Evolutionary conservation across 2,797 vertebrate species (phyloP).

Genomic region (Enteromius radiatus): DNA sequence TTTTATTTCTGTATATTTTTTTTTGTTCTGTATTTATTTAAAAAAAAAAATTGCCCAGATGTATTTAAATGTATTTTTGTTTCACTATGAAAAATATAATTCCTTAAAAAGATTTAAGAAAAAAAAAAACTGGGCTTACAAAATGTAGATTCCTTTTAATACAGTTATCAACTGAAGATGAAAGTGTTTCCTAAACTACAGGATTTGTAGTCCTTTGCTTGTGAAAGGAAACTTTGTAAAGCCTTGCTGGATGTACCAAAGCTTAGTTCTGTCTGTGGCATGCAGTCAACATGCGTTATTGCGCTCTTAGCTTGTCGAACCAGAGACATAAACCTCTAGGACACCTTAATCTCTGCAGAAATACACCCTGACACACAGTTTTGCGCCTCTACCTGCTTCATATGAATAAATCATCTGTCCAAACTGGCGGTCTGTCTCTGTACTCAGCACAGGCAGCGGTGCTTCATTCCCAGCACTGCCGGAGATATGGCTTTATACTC

Average conservation of each 20-base stretch:
- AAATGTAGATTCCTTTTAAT: neutral
- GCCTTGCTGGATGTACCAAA: neutral
- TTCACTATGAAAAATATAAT: neutral
- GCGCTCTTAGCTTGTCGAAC: constrained; percentile 25
- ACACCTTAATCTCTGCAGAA: constrained; percentile 75
- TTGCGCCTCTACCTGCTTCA: constrained; percentile 66
- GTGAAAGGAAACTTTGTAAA: constrained; percentile 45
- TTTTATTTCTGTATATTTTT: neutral
- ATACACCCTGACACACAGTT: constrained; percentile 60
- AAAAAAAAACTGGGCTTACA: neutral
- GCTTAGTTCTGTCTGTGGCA: constrained; percentile 37
- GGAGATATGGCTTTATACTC: constrained; percentile 53
- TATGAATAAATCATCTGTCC: constrained; percentile 66
- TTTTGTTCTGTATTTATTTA: neutral
- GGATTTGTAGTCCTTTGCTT: constrained; percentile 17
- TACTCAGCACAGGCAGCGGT: constrained; percentile 27
- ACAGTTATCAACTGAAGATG: constrained; percentile 3
- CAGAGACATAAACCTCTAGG: constrained; percentile 63
- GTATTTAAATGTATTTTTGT: neutral
- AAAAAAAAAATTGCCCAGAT: too few relatives aligned
- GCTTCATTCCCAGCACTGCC: constrained; percentile 35
- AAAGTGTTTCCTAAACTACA: constrained; percentile 28
- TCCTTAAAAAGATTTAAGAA: neutral
- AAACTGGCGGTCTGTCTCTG: constrained; percentile 27
- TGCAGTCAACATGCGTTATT: constrained; percentile 37